Conservation (phyloP, 2,113 vertebrate species). For the Macroglossus sobrinus region DNA sequence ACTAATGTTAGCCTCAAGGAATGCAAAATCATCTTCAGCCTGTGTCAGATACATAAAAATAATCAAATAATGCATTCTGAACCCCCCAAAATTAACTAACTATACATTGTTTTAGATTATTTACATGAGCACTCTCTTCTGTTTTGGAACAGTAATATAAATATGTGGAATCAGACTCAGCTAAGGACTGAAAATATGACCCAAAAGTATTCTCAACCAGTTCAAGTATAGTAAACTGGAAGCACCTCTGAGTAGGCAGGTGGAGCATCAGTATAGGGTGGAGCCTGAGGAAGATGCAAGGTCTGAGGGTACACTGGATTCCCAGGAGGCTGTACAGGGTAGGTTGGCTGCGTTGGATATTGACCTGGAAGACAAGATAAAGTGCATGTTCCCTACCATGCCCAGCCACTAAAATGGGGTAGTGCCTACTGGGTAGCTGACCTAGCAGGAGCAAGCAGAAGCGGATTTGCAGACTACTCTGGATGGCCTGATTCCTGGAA, state of each 20-base stretch:
- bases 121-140: neutral
- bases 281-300: conserved; percentile 92
- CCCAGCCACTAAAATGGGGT: neutral
- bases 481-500: neutral
- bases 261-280: conserved; percentile 92
- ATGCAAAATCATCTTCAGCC: conserved; percentile 31
- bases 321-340: conserved; percentile 87
- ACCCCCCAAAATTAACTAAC: neutral
- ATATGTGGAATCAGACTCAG: neutral
- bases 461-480: neutral
- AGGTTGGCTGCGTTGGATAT: conserved; percentile 90
- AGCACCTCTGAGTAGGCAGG: conserved; percentile 95
- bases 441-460: neutral
- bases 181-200: neutral
- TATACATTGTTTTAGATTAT: neutral
- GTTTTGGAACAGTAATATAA: neutral
- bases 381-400: neutral
- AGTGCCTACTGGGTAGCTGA: neutral
- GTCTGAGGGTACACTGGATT: conserved; percentile 90
- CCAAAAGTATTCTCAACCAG: neutral
- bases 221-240: neutral
- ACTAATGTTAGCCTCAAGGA: neutral
- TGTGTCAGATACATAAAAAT: neutral
- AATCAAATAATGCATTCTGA: neutral
- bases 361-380: conserved; percentile 83